Evolutionary conservation across 2,113 vertebrate species (phyloP), one percentile per base, ranked within the genome.

Genomic region (Emberiza fucata): DNA sequence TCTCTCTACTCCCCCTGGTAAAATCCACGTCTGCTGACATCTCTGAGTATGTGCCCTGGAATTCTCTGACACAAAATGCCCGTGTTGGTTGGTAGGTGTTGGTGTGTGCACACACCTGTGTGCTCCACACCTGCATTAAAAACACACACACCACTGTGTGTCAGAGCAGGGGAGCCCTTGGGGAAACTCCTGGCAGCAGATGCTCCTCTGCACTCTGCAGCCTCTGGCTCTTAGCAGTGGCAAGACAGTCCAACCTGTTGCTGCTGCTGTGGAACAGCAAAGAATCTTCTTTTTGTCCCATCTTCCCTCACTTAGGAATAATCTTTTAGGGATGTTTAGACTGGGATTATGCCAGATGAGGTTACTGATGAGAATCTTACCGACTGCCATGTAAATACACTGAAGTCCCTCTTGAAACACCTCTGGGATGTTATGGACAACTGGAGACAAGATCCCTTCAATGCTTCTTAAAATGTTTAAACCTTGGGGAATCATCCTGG

Each of bases 321-420:
- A 88, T 88, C 68, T 63, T 40, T 80, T 25, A 28, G 18, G 51
- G 51, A 28, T 83, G 51, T 78, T 93, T 78, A 66, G 25, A 31
- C 24, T 78, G 76, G 35, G 35, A 77, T 86, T 92, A 68, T 1
- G 40, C 33, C 73, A 76, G 83, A 53, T 86, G 13, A 60, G 39
- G 21, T 69, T 65, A 63, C 61, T 6, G 4, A 47, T 42, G 17
- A 65, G 65, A 84, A 63, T 72, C 7, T 81, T 61, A 66, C 51
- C 0, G 0, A 27, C n/a, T 53, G 57, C 25, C 2, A 0, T 12
- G 33, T 27, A 50, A 82, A 70, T 2, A 0, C 29, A 61, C 35
- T 1, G 0, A 60, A 5, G 9, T 22, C 8, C n/a, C 42, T 57
- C 66, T 25, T 19, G 45, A 39, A 91, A 81, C 47, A 56, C 0